Evolutionary conservation across 2,888 invertebrate genomes (phyloP), one percentile per base, ranked within the genome.

Genomic region (Hymenopus coronatus): DNA sequence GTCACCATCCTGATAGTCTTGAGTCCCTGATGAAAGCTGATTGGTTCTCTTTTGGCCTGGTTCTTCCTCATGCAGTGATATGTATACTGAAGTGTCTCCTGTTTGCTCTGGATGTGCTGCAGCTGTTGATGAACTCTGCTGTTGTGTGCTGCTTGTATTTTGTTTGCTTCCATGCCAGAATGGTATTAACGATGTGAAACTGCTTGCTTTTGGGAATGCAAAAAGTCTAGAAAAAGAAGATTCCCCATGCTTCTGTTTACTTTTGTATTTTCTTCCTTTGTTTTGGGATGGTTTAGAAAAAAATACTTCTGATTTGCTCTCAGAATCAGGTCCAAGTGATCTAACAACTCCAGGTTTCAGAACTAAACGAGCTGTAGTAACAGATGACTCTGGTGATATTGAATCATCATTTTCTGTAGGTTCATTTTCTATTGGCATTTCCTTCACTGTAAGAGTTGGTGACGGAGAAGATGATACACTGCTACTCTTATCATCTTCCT

Each of bases 161-260:
- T 85, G 40, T 33, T 85, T 85, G 28, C 82, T 88, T 28, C 89
- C 84, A 87, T 90, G 89, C 90, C 90, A 90, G 88, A 91, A 91
- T 83, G 90, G 90, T 81, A 91, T 89, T 9, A 89, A 46, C n/a
- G 90, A 90, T 33, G 90, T 87, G 15, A 90, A 88, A 28, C 85
- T 83, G 8, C 90, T 88, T 70, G 85, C 89, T 30, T 87, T 89
- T 27, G 89, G 85, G 28, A 88, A 70, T n/a, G 86, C 84, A 27
- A 91, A 88, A 40, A 91, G 87, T 4, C 89, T 89, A 30, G 91
- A 89, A 8, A 90, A 86, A 1, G 88, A 83, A 20, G 89, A 89
- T 30, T 89, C 88, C 83, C 40, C 87, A 15, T 82, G 83, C n/a
- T 87, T 87, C 25, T 82, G 84, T 30, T 89, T 88, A 83, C 83